These are phyloP conservation scores for Pangasius macronema DNA, from an alignment of 2,797 vertebrate genomes.

Conservation along the genomic window DNA sequence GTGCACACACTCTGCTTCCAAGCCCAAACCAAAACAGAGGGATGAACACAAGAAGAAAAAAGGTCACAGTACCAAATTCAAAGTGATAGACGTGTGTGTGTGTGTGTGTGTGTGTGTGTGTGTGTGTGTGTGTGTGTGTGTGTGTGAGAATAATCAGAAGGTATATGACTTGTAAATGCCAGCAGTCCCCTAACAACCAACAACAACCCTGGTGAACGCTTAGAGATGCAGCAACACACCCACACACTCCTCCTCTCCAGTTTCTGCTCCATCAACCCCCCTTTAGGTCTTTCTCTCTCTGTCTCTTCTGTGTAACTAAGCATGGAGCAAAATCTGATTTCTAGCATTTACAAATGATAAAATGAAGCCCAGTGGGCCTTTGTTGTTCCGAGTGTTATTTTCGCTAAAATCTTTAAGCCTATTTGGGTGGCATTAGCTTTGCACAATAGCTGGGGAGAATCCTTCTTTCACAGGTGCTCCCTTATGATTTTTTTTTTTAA, in stretches of 20 bases:
- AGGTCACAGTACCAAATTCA: conserved; percentile 2
- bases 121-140: conserved; percentile 9
- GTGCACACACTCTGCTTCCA: neutral
- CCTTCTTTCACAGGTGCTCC: neutral
- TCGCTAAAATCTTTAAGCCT: neutral
- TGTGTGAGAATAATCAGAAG: conserved; percentile 14
- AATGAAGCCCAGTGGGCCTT: neutral
- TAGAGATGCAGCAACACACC: conserved; percentile 33
- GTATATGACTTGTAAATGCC: conserved; percentile 41
- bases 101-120: conserved; percentile 27
- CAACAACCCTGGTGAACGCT: neutral
- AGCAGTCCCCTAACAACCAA: conserved; percentile 54
- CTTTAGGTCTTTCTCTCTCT: neutral
- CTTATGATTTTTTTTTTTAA: neutral
- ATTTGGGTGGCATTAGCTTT: neutral
- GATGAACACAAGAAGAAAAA: neutral
- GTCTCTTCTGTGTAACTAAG: neutral
- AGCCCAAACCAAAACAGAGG: neutral
- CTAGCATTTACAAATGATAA: conserved; percentile 2
- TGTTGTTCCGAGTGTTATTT: neutral
- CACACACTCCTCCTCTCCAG: conserved; percentile 45
- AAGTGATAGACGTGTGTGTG: conserved; percentile 2
- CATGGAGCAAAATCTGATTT: neutral
- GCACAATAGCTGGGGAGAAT: neutral
- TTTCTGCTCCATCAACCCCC: neutral